Evolutionary conservation across 2,888 invertebrate species (phyloP).

Genomic region (Blomia tropicalis): DNA sequence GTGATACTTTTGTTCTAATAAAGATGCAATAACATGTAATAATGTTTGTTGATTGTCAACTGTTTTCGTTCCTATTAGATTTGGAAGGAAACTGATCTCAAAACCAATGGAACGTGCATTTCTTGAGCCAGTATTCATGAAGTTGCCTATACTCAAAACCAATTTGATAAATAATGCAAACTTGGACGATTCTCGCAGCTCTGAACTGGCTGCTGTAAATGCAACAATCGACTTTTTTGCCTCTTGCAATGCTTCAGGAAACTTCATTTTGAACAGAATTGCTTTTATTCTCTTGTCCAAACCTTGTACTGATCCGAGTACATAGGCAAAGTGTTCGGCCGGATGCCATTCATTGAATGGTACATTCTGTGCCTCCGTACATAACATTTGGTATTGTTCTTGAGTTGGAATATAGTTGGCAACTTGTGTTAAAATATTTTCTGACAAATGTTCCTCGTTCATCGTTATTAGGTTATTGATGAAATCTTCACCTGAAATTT

Average conservation of each 20-base stretch:
- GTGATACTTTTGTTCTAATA: conserved; percentile 70
- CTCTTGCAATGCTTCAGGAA: conserved; percentile 67
- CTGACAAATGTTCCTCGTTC: conserved; percentile 66
- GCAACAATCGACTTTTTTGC: conserved; percentile 84
- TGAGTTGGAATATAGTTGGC: conserved; percentile 79
- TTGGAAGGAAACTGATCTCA: conserved; percentile 85
- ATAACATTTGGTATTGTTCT: conserved; percentile 68
- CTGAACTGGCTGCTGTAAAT: conserved; percentile 85
- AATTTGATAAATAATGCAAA: conserved; percentile 77
- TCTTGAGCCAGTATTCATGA: conserved; percentile 86
- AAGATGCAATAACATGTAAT: conserved; percentile 74
- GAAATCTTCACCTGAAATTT: conserved; percentile 39
- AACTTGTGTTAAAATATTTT: conserved; percentile 72
- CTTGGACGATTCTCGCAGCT: conserved; percentile 70
- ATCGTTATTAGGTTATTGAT: conserved; percentile 64
- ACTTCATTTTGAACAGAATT: conserved; percentile 71
- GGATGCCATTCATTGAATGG: conserved; percentile 65
- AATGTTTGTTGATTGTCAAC: conserved; percentile 78
- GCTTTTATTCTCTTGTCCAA: conserved; percentile 69
- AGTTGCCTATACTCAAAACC: conserved; percentile 77
- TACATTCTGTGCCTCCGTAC: conserved; percentile 50
- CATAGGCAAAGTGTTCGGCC: conserved; percentile 85
- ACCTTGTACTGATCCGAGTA: conserved; percentile 77
- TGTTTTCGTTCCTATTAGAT: conserved; percentile 56
- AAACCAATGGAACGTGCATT: conserved; percentile 89